These are phyloP conservation scores for Sigmodon hispidus DNA, from an alignment of 2,113 vertebrate genomes.

Conservation along the genomic window DNA sequence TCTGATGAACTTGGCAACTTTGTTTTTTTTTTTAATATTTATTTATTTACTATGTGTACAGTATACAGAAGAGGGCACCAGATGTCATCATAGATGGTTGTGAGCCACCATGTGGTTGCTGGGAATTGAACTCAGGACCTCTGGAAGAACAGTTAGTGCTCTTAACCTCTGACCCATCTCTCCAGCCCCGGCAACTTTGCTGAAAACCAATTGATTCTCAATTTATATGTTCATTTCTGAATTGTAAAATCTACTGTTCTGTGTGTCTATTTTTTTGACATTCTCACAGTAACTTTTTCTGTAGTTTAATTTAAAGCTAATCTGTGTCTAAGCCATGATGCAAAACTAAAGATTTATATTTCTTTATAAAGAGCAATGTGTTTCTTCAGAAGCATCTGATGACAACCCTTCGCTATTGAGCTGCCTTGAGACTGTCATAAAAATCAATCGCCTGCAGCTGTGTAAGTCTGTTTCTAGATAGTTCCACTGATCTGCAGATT, in stretches of 20 bases:
- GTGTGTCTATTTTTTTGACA: not conserved
- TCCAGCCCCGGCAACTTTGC: not conserved
- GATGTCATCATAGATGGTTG: too few relatives aligned
- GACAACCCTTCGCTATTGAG: not conserved
- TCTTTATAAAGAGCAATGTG: not conserved
- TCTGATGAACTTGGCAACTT: not conserved
- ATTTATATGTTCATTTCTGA: not conserved
- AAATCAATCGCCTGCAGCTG: not conserved
- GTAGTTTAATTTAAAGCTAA: not conserved
- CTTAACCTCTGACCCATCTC: too few relatives aligned
- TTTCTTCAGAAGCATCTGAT: not conserved
- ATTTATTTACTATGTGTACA: too few relatives aligned
- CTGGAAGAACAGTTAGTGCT: too few relatives aligned
- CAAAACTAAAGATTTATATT: not conserved
- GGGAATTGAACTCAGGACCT: too few relatives aligned
- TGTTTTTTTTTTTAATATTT: too few relatives aligned
- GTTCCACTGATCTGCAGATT: not conserved
- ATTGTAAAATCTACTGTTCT: not conserved
- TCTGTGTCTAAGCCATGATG: not conserved
- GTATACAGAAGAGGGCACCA: too few relatives aligned
- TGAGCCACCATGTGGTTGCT: too few relatives aligned
- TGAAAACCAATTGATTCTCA: not conserved
- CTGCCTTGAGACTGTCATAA: not conserved
- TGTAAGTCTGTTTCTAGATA: not conserved
- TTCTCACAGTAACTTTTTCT: not conserved